Evolutionary conservation across 2,113 vertebrate species (phyloP).

Genomic region (Arenaria interpres): DNA sequence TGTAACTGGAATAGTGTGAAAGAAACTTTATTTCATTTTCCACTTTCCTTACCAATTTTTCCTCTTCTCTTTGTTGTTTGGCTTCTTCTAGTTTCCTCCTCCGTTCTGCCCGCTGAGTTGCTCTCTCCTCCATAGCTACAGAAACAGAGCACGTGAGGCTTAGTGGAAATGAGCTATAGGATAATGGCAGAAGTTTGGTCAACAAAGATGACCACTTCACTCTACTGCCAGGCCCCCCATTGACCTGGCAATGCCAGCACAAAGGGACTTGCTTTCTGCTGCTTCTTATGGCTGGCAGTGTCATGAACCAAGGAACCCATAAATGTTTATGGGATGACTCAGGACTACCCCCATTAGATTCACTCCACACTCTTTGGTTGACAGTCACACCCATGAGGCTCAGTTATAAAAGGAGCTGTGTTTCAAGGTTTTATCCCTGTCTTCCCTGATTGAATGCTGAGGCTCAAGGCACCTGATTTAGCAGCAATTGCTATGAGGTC

Average conservation of each 20-base stretch:
- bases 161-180: background rate
- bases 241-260: background rate
- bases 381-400: background rate
- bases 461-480: background rate
- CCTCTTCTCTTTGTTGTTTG: conserved; percentile 83
- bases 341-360: background rate
- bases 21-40: background rate
- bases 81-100: conserved; percentile 83
- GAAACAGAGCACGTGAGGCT: background rate
- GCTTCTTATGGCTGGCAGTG: background rate
- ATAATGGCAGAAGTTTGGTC: background rate
- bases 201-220: background rate
- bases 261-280: background rate
- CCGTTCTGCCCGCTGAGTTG: conserved; percentile 80
- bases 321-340: background rate
- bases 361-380: background rate
- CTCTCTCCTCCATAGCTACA: conserved; percentile 92
- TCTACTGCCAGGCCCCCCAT: background rate
- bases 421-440: background rate
- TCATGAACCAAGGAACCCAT: background rate
- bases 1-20: background rate
- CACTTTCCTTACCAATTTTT: conserved; percentile 79
- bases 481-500: background rate
- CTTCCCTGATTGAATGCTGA: background rate
- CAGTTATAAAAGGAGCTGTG: background rate